phyloP scores from a whole-genome alignment of 2,113 vertebrate species.

The Centropus bengalensis region DNA sequence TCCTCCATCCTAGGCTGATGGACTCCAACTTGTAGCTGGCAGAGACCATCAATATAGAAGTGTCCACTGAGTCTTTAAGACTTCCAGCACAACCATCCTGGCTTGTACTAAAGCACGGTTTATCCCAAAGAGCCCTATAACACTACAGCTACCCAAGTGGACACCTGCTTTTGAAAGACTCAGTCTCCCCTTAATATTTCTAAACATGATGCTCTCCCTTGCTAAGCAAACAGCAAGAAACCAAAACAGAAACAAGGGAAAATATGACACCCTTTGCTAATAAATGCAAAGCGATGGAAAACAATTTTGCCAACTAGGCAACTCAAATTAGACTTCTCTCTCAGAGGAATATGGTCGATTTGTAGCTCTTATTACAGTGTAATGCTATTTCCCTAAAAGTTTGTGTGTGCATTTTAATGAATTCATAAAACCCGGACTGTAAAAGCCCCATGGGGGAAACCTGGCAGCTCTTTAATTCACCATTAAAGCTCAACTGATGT shows the following conservation, averaged over 20 bases:
- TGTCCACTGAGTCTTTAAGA: background rate
- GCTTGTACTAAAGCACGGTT: background rate
- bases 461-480: conserved; percentile 72
- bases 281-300: conserved; percentile 70
- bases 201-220: conserved; percentile 17
- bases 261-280: conserved; percentile 64
- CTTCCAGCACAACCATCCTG: background rate
- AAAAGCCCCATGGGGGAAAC: conserved; percentile 63
- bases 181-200: background rate
- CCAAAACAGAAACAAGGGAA: conserved; percentile 40
- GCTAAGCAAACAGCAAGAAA: conserved; percentile 37
- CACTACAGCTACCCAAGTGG: background rate
- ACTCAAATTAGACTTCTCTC: conserved; percentile 69
- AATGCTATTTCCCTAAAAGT: conserved; percentile 75
- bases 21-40: background rate
- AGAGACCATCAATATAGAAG: background rate
- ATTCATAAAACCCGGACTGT: conserved; percentile 74
- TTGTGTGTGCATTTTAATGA: conserved; percentile 74
- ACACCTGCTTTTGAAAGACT: background rate
- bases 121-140: background rate
- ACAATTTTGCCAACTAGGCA: conserved; percentile 74
- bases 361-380: conserved; percentile 74
- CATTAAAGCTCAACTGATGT: conserved; percentile 71
- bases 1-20: background rate
- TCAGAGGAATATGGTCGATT: conserved; percentile 71